These are phyloP conservation scores for Corythoichthys haematopterus DNA, from an alignment of 2,113 vertebrate species.

Conservation along the genomic window DNA sequence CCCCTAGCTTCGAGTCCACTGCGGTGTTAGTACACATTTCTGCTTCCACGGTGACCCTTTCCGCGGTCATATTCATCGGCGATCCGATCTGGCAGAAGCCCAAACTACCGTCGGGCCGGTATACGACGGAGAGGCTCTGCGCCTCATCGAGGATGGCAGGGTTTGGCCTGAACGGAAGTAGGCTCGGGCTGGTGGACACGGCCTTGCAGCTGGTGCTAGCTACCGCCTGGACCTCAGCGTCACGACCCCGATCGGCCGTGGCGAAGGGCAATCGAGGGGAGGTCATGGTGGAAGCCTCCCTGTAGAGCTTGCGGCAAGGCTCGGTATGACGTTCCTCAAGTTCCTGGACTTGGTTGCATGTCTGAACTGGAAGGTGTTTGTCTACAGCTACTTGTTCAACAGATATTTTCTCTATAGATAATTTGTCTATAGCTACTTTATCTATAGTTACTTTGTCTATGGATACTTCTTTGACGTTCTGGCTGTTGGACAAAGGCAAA, in stretches of 20 bases:
- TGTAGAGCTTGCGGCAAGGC: conserved; percentile 52
- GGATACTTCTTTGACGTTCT: conserved; percentile 10
- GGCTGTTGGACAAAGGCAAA: conserved; percentile 14
- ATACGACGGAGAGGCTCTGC: conserved; percentile 73
- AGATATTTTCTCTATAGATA: not conserved
- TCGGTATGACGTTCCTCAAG: conserved; percentile 27
- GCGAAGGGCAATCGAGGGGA: conserved; percentile 39
- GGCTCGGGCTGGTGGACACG: conserved; percentile 86
- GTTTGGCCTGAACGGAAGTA: conserved; percentile 68
- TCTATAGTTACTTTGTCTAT: not conserved
- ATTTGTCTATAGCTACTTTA: conserved; percentile 36
- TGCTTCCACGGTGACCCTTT: conserved; percentile 46
- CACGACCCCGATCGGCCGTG: conserved; percentile 61
- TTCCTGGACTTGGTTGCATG: conserved; percentile 36
- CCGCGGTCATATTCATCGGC: conserved; percentile 36
- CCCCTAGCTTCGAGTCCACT: conserved; percentile 40
- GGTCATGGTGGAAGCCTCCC: conserved; percentile 83
- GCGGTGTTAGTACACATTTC: conserved; percentile 48
- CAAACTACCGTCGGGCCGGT: conserved; percentile 39
- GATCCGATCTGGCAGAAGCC: conserved; percentile 22
- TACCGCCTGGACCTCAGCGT: conserved; percentile 89
- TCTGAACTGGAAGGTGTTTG: conserved; percentile 43
- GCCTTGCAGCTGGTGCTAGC: conserved; percentile 77
- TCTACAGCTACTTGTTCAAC: conserved; percentile 21
- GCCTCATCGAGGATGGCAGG: conserved; percentile 45